Percentiles rank a stretch among this genome's conserved stretches.
Conservation (phyloP, 2,888 invertebrate genomes). For the Melanostoma mellinum region DNA sequence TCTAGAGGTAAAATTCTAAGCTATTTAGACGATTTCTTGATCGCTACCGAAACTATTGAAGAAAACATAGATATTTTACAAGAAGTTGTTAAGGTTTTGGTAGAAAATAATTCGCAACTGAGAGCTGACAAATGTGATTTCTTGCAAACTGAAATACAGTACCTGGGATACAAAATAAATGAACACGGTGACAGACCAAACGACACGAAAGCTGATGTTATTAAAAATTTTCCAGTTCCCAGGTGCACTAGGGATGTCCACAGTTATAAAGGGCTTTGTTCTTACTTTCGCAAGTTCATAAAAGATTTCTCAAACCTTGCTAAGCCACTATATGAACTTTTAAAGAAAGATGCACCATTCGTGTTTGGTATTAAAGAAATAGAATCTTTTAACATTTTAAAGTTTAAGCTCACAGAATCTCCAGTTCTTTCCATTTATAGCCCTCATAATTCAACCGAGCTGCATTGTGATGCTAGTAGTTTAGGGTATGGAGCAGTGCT, state of each 20-base stretch:
- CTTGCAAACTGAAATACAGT: slow-evolving; percentile 22
- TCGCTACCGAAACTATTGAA: slow-evolving; percentile 28
- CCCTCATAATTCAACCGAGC: slow-evolving; percentile 74
- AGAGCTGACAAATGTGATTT: slow-evolving; percentile 30
- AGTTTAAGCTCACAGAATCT: slow-evolving; percentile 25
- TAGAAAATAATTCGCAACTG: slow-evolving; percentile 27
- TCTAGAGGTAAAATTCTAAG: slow-evolving; percentile 23
- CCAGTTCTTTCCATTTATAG: slow-evolving; percentile 76
- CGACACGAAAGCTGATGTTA: slow-evolving; percentile 10
- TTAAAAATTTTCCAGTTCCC: slow-evolving; percentile 8
- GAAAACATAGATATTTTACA: slow-evolving; percentile 32
- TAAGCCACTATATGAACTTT: slow-evolving; percentile 18
- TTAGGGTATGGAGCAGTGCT: slow-evolving; percentile 75
- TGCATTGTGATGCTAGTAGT: slow-evolving; percentile 76
- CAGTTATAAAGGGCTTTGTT: slow-evolving; percentile 27
- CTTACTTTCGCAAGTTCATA: slow-evolving; percentile 35
- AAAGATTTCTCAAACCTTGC: slow-evolving; percentile 25
- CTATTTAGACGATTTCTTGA: slow-evolving; percentile 31
- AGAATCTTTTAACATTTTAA: slow-evolving; percentile 20
- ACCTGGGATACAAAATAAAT: slow-evolving; percentile 36
- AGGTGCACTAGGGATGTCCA: slow-evolving; percentile 18
- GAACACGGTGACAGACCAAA: slow-evolving; percentile 19
- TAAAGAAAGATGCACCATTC: slow-evolving; percentile 27
- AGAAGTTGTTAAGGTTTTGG: slow-evolving; percentile 27
- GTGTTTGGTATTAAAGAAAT: slow-evolving; percentile 12